Conservation (phyloP, 1,140 invertebrate genomes). For the Ylistrum balloti region DNA sequence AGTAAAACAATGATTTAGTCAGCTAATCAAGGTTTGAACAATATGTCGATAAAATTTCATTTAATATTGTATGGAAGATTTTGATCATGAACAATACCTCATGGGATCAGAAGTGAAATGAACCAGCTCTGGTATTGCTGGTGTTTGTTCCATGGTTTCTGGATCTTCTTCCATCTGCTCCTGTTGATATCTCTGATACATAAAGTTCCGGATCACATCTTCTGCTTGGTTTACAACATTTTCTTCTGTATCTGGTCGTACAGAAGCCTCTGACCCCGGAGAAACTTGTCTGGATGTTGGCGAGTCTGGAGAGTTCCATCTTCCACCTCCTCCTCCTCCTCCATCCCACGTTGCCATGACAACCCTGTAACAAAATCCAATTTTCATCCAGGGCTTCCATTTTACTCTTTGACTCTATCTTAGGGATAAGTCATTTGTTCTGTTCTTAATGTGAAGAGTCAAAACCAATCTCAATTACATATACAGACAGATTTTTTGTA, state of each 20-base stretch:
- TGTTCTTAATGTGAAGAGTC: too few relatives aligned
- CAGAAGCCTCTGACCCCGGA: conserved; percentile 42
- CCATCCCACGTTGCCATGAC: conserved; percentile 59
- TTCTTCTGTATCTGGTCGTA: conserved; percentile 71
- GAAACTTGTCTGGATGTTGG: conserved; percentile 47
- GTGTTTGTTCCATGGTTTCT: conserved; percentile 55
- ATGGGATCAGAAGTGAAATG: conserved; percentile 64
- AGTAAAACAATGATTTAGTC: too few relatives aligned
- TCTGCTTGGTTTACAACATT: conserved; percentile 71
- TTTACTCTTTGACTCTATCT: too few relatives aligned
- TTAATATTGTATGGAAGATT: too few relatives aligned
- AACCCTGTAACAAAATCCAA: neutral
- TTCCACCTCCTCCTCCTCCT: conserved; percentile 49
- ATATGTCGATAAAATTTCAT: too few relatives aligned
- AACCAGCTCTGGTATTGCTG: conserved; percentile 63
- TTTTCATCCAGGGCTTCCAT: too few relatives aligned
- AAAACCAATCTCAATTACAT: too few relatives aligned
- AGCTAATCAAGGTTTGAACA: too few relatives aligned
- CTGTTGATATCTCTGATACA: conserved; percentile 71
- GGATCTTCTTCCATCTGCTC: conserved; percentile 63
- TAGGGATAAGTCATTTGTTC: too few relatives aligned
- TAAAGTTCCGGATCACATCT: conserved; percentile 72
- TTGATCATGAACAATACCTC: conserved; percentile 50
- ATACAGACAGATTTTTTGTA: too few relatives aligned
- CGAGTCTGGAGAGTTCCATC: conserved; percentile 32